Evolutionary conservation across 2,888 invertebrate genomes (phyloP), one percentile per base, ranked within the genome.

Genomic region (Matsumyia berberina): DNA sequence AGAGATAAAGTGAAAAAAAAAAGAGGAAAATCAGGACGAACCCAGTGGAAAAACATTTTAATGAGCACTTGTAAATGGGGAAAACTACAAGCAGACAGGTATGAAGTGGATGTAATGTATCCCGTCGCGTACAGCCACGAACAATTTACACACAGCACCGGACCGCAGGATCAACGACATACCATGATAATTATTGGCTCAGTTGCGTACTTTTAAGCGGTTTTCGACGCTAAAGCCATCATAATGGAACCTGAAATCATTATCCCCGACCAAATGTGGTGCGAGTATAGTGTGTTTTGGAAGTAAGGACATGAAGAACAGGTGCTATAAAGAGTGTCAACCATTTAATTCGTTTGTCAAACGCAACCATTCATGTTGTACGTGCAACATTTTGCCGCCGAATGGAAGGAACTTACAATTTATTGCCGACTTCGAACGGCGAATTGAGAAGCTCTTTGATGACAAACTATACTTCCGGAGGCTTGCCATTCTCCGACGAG

Each of bases 11-110:
- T 49, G 37, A 5, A 33, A 60, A 46, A n/a, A 5, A 11, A 7
- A 51, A 53, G 57, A 39, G 9, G 11, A 46, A 58, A 67, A 55
- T 46, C 62, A 44, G 78, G 55, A 31, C 17, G 58, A 60, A 60
- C 29, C 6, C 35, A 35, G n/a, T 66, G 51, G 51, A 70, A 69
- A 76, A 69, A 77, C 69, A 70, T 77, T 76, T 77, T 62, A 77
- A 77, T 77, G 70, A 70, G 77, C 29, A 42, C 12, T 51, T 77
- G 53, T 70, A 77, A 77, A 29, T 11, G 67, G 12, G 44, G 51
- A 11, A 53, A 53, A 19, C 31, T 17, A 31, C 19, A 66, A 35
- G 55, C 44, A 15, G 46, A 9, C 74, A 37, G n/a, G 37, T 15
- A 42, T 17, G n/a, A 64, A 24, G 49, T 1, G 39, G 35, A 15